Conservation (phyloP, 2,888 invertebrate species). For the Campoplex nolae region DNA sequence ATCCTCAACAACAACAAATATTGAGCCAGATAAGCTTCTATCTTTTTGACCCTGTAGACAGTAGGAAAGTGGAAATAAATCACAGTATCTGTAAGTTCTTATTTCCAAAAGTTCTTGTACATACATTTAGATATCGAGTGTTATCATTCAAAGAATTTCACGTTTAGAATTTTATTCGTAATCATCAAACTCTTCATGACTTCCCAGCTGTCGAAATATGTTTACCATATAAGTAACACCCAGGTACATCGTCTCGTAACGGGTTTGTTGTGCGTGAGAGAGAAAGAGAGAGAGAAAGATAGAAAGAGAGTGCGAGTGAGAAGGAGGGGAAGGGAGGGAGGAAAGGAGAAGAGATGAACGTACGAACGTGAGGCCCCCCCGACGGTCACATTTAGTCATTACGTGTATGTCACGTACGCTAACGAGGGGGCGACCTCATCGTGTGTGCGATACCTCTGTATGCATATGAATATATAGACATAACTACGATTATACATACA, state of each 20-base stretch:
- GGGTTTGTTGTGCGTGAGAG: slow-evolving; percentile 26
- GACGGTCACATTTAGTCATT: slow-evolving; percentile 56
- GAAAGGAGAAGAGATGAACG: slow-evolving; percentile 60
- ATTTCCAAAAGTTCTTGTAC: background rate
- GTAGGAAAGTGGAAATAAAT: slow-evolving; percentile 10
- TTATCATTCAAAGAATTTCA: background rate
- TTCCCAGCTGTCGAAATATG: background rate
- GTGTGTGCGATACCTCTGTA: slow-evolving; percentile 45
- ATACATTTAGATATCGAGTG: background rate
- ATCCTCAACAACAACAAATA: slow-evolving; percentile 36
- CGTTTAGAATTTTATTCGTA: background rate
- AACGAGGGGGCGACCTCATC: slow-evolving; percentile 62
- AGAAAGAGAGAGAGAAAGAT: background rate
- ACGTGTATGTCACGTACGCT: slow-evolving; percentile 66
- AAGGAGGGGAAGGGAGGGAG: slow-evolving; percentile 51
- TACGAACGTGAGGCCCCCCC: slow-evolving; percentile 9
- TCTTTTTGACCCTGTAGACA: too few relatives aligned
- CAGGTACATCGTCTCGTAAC: slow-evolving; percentile 34
- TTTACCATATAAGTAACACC: background rate
- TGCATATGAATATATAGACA: background rate
- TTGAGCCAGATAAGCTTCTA: slow-evolving; percentile 11
- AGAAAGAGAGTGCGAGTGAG: slow-evolving; percentile 2
- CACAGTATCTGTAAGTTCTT: slow-evolving; percentile 25
- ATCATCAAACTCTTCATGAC: background rate
- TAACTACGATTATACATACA: background rate